Conservation (phyloP, 2,797 vertebrate species). For the Astyanax mexicanus region DNA sequence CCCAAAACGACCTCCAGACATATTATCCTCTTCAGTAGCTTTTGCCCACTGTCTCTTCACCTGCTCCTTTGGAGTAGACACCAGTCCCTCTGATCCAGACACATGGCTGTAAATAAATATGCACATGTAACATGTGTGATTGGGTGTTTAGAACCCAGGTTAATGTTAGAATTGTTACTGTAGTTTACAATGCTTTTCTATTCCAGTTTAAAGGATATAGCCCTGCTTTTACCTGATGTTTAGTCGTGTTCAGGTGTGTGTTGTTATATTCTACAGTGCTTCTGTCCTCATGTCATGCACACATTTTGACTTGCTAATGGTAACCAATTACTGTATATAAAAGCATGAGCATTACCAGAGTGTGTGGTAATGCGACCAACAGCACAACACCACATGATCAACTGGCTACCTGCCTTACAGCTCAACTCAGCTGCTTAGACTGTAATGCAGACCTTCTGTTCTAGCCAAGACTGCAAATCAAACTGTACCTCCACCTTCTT, state of each 20-base stretch:
- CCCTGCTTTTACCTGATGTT: not conserved
- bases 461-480: too few species aligned
- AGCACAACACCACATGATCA: too few species aligned
- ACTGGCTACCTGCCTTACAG: too few species aligned
- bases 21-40: slow-evolving; percentile 12
- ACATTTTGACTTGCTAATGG: not conserved
- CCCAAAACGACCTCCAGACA: slow-evolving; percentile 2
- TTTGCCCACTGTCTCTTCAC: not conserved
- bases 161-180: not conserved
- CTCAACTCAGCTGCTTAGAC: too few species aligned
- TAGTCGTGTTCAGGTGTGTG: slow-evolving; percentile 2
- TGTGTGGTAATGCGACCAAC: too few species aligned
- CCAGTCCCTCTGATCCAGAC: not conserved
- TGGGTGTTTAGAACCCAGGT: not conserved
- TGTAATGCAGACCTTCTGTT: too few species aligned
- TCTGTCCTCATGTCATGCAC: slow-evolving; percentile 22
- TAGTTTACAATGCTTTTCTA: not conserved
- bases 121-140: slow-evolving; percentile 6
- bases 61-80: not conserved
- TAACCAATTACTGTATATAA: too few species aligned
- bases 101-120: slow-evolving; percentile 14
- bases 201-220: not conserved
- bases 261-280: slow-evolving; percentile 6
- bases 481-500: too few species aligned
- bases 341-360: too few species aligned